Evolutionary conservation across 2,797 vertebrate species (phyloP).

Genomic region (Diceros bicornis): DNA sequence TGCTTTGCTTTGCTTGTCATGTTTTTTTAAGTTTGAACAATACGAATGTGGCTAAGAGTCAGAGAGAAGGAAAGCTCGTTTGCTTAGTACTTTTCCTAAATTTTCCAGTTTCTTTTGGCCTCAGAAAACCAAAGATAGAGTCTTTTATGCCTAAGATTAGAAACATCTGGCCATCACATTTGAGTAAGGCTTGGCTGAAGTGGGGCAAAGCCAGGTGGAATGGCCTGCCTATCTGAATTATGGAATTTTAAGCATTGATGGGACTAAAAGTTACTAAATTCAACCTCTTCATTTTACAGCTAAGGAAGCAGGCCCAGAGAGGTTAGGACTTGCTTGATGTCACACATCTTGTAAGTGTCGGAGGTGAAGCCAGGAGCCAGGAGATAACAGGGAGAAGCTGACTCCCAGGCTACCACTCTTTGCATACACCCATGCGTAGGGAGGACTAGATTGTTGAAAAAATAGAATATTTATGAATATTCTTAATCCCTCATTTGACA

Average conservation of each 20-base stretch:
- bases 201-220: background rate
- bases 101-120: conserved; percentile 46
- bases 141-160: conserved; percentile 62
- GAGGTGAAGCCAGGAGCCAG: background rate
- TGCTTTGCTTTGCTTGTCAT: conserved; percentile 21
- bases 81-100: conserved; percentile 17
- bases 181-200: background rate
- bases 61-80: conserved; percentile 18
- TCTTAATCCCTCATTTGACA: background rate
- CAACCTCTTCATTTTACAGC: background rate
- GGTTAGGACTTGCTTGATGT: background rate
- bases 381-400: background rate
- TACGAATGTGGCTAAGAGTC: background rate
- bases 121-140: conserved; percentile 59
- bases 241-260: background rate
- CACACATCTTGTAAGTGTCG: background rate
- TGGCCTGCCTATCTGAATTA: background rate
- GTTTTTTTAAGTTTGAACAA: conserved; percentile 56
- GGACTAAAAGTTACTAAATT: background rate
- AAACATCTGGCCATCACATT: conserved; percentile 70
- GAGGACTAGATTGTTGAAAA: background rate
- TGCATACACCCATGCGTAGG: background rate
- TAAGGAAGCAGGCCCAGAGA: background rate
- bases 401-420: background rate
- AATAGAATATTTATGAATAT: background rate